Evolutionary conservation across 1,140 invertebrate species (phyloP), one percentile per base, ranked within the genome.

Genomic region (Nephila pilipes): DNA sequence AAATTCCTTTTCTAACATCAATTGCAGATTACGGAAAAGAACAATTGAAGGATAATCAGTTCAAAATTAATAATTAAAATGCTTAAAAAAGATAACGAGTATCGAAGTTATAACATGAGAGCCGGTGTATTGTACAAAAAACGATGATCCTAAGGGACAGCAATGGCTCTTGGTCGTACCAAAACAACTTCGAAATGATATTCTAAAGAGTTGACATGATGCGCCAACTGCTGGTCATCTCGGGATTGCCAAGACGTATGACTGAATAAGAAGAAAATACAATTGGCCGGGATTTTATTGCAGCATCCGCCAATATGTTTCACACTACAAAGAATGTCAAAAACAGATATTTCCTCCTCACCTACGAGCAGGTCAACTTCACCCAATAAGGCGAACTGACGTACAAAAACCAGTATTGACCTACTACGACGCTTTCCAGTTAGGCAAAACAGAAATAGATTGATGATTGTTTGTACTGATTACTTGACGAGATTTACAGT

Each of bases 161-260:
- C 79, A 58, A 32, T 75, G 20, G 79, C 80, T 93, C 22, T 58
- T 93, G 10, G 88, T 58, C 1, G 58, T 85, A 5, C 93, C 63
- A 12, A 85, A 63, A 75, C 58, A 80, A 16, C 80, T 92, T n/a
- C 90, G 80, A 0, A 54, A 0, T 20, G 80, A 92, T 38, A 54
- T 85, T 14, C 4, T 92, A 18, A 65, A 12, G 16, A 92, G n/a
- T 83, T 1, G 63, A 22, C 90, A 85, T 75, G 63, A 92, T 85
- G 29, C 58, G 0, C 89, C 69, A 80, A 85, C 29, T 2, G 46
- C 90, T n/a, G 85, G 80, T 36, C 75, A 92, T 85, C 85, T 92
- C n/a, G 83, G 90, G 5, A 29, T 92, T 55, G 29, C 54, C 38
- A 46, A 1, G 8, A 46, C 38, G 38, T 46, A 2, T 46, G 38